Evolutionary conservation across 2,113 vertebrate species (phyloP), one percentile per base, ranked within the genome.

Genomic region (Alces alces): DNA sequence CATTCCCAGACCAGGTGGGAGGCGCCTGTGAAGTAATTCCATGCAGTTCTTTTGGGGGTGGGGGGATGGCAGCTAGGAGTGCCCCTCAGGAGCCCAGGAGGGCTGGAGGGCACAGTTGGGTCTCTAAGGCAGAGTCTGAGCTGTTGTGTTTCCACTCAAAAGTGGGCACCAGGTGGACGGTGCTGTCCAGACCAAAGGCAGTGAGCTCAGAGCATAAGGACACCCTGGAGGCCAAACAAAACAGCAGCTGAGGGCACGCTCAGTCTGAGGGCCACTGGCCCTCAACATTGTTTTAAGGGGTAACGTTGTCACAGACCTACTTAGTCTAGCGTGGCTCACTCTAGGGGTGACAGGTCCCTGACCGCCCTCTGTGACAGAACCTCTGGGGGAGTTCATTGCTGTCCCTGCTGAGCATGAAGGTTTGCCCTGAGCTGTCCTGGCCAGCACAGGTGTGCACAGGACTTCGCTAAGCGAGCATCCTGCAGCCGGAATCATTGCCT

Each of bases 1-100:
- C 2, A 3, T n/a, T 36, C 70, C 47, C 1, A 1, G 80, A 60
- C 55, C 54, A 3, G 25, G 14, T 1, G 5, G 16, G 27, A n/a
- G 39, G 60, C 6, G 1, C 78, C 27, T 13, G 39, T 47, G 61
- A 33, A 10, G 7, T 66, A 16, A 92, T n/a, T 15, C 1, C 10
- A 27, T 17, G 6, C 12, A 27, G 23, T 39, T 45, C 73, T 83
- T 43, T 16, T 52, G 21, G n/a, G 52, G 7, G 5, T 50, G 12
- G n/a, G n/a, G 1, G 2, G 10, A 21, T 70, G n/a, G 66, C 66
- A 70, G 15, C 57, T 36, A 0, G 13, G 19, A 82, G 66, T 23
- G 61, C 57, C 50, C 12, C 36, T 23, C 0, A 0, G 80, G 55
- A 61, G 28, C 39, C 45, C 52, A 17, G 11, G 45, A 85, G 21